Conservation (phyloP, 2,113 vertebrate genomes). For the Zosterops pallidus region DNA sequence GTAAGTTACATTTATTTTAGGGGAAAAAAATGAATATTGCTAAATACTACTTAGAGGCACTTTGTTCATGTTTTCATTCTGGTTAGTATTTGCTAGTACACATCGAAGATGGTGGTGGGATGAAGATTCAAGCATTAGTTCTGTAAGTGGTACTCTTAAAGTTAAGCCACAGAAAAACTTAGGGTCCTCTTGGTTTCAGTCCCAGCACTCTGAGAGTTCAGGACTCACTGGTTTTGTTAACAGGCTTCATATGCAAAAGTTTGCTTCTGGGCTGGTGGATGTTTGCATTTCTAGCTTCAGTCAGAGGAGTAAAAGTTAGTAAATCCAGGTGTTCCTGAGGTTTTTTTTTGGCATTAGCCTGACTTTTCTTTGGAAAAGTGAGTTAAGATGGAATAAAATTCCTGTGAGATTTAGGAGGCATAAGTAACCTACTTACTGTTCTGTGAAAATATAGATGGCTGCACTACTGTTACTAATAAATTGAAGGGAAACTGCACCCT, state of each 20-base stretch:
- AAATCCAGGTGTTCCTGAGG: not conserved
- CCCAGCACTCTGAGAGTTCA: not conserved
- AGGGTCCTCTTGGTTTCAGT: not conserved
- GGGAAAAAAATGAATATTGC: not conserved
- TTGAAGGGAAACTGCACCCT: not conserved
- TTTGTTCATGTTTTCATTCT: not conserved
- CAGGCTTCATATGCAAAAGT: not conserved
- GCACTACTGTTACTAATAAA: not conserved
- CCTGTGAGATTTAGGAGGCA: not conserved
- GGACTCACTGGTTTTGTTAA: not conserved
- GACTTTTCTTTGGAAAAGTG: not conserved
- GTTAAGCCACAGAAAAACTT: not conserved
- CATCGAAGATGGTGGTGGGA: fast-evolving
- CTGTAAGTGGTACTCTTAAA: not conserved
- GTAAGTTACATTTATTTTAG: not conserved
- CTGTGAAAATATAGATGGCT: not conserved
- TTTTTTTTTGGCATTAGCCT: not conserved
- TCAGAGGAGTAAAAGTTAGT: not conserved
- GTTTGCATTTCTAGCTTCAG: not conserved
- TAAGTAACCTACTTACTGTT: not conserved
- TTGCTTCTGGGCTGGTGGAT: not conserved
- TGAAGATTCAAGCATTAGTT: not conserved
- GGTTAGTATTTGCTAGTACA: not conserved
- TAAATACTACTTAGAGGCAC: not conserved
- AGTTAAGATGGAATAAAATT: not conserved